phyloP scores from a whole-genome alignment of 2,888 invertebrate genomes.

The Euspilapteryx auroguttella region DNA sequence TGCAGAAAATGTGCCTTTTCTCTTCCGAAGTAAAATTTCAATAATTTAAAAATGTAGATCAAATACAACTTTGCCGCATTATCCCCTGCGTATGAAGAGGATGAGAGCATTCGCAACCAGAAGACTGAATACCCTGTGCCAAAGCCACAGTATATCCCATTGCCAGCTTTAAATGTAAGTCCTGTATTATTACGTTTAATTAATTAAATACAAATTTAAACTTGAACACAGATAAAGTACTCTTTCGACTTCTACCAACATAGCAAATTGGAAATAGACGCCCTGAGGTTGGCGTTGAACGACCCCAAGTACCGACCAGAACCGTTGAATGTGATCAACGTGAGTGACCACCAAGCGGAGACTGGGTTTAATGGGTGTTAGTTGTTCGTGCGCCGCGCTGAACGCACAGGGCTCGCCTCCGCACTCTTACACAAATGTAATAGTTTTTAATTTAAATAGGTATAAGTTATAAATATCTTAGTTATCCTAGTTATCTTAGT shows the following conservation, averaged over 20 bases:
- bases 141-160: slow-evolving; percentile 66
- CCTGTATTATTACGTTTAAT: slow-evolving; percentile 9
- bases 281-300: slow-evolving; percentile 56
- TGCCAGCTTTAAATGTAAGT: slow-evolving; percentile 79
- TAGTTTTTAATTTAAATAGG: too few species aligned
- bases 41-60: slow-evolving; percentile 54
- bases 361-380: too few species aligned
- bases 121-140: slow-evolving; percentile 54
- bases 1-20: too few species aligned
- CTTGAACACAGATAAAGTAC: slow-evolving; percentile 66
- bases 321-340: slow-evolving; percentile 70
- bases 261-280: slow-evolving; percentile 58
- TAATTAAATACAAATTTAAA: slow-evolving; percentile 19
- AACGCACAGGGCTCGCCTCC: too few species aligned
- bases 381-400: too few species aligned
- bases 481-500: too few species aligned
- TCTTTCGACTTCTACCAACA: slow-evolving; percentile 67
- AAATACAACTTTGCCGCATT: slow-evolving; percentile 75
- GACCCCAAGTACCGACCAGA: slow-evolving; percentile 64
- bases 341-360: too few species aligned
- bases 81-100: slow-evolving; percentile 66
- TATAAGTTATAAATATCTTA: too few species aligned
- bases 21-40: too few species aligned
- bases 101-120: slow-evolving; percentile 39
- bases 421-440: too few species aligned